These are phyloP conservation scores for Pyrrhia umbra DNA, from an alignment of 2,888 invertebrate genomes.

Conservation along the genomic window DNA sequence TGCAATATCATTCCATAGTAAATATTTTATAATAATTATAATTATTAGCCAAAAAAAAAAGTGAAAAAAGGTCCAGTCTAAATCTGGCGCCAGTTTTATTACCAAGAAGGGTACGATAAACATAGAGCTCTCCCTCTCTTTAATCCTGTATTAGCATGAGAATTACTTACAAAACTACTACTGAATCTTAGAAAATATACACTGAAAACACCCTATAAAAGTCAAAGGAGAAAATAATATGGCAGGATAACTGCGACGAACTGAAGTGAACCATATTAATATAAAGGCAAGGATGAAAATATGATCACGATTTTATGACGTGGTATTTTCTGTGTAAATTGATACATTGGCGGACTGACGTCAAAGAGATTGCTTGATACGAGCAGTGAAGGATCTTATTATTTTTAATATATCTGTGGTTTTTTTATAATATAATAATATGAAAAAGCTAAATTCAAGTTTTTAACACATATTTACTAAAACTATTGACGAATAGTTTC, in stretches of 20 bases:
- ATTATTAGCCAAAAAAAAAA: too few species aligned
- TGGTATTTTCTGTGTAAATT: constrained; percentile 56
- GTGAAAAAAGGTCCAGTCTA: too few species aligned
- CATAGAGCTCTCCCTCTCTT: background rate
- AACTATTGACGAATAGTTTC: too few species aligned
- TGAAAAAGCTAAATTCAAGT: background rate
- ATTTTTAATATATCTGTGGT: constrained; percentile 13
- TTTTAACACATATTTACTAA: too few species aligned
- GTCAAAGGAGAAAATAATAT: constrained; percentile 31
- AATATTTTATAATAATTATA: too few species aligned
- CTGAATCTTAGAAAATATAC: constrained; percentile 30
- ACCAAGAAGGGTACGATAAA: background rate
- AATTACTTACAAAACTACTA: constrained; percentile 31
- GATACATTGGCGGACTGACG: constrained; percentile 46
- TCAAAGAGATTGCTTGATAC: constrained; percentile 40
- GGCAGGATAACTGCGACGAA: background rate
- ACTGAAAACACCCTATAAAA: constrained; percentile 24
- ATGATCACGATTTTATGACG: background rate
- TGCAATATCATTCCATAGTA: too few species aligned
- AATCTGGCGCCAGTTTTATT: background rate
- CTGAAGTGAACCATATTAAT: constrained; percentile 14
- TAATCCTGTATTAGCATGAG: constrained; percentile 2
- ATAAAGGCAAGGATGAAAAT: constrained; percentile 9
- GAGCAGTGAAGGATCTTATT: constrained; percentile 7
- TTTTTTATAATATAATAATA: background rate